Percentiles rank a stretch among this genome's conserved stretches.
phyloP scores from a whole-genome alignment of 2,797 vertebrate species.

The Poecile montanus region DNA sequence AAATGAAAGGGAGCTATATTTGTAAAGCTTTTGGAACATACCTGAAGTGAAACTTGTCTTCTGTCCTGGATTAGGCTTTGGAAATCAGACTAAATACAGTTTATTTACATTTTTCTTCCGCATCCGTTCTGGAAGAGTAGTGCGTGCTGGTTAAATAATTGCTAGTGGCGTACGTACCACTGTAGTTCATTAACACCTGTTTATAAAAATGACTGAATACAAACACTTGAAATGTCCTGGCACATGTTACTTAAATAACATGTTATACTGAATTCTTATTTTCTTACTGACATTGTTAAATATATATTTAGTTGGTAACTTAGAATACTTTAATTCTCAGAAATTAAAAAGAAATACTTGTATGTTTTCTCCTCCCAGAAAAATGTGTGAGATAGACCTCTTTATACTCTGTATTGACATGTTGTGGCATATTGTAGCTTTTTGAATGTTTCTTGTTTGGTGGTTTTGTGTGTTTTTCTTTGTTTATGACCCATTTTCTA shows the following conservation, averaged over 20 bases:
- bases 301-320: neutral
- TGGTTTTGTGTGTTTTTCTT: neutral
- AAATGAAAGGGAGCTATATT: accelerated
- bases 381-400: too few species aligned
- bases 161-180: neutral
- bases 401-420: accelerated
- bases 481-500: neutral
- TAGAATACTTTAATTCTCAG: neutral
- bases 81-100: neutral
- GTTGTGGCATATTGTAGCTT: neutral
- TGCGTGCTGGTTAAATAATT: neutral
- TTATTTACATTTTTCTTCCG: neutral
- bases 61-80: neutral
- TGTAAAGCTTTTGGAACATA: neutral
- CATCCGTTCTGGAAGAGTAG: neutral
- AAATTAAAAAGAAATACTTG: neutral
- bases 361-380: neutral
- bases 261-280: neutral
- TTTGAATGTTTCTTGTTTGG: neutral
- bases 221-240: neutral
- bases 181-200: neutral
- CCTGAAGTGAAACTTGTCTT: accelerated
- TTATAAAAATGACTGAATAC: neutral
- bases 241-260: neutral
- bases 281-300: neutral